phyloP scores from a whole-genome alignment of 2,113 vertebrate genomes.

The Plecotus auritus region DNA sequence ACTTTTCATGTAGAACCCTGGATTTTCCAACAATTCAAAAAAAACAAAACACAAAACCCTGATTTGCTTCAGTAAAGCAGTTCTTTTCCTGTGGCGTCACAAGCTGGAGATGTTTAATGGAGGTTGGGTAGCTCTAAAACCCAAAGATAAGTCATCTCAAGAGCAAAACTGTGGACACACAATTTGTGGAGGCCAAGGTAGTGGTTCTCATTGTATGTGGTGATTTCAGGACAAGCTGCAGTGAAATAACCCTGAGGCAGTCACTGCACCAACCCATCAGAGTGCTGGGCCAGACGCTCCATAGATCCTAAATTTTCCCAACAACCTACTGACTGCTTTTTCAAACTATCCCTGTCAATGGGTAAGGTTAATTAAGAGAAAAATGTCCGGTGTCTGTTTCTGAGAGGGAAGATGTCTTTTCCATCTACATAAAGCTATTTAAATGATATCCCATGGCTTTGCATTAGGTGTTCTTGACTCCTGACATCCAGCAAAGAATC shows the following conservation, averaged over 20 bases:
- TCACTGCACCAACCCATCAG: not conserved
- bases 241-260: not conserved
- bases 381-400: not conserved
- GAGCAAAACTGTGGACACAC: not conserved
- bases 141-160: not conserved
- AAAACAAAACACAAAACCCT: not conserved
- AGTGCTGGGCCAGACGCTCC: not conserved
- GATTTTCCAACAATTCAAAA: not conserved
- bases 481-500: conserved; percentile 11
- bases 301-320: not conserved
- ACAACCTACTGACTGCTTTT: not conserved
- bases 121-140: not conserved
- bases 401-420: not conserved
- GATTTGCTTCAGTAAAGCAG: not conserved
- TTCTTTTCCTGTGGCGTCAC: not conserved
- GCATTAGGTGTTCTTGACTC: conserved; percentile 15
- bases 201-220: not conserved
- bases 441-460: not conserved
- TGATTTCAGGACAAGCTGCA: not conserved
- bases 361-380: not conserved
- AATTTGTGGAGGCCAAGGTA: not conserved
- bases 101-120: not conserved
- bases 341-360: not conserved
- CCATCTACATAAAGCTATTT: not conserved
- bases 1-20: not conserved